phyloP scores from a whole-genome alignment of 2,113 vertebrate species.

The Saguinus midas region DNA sequence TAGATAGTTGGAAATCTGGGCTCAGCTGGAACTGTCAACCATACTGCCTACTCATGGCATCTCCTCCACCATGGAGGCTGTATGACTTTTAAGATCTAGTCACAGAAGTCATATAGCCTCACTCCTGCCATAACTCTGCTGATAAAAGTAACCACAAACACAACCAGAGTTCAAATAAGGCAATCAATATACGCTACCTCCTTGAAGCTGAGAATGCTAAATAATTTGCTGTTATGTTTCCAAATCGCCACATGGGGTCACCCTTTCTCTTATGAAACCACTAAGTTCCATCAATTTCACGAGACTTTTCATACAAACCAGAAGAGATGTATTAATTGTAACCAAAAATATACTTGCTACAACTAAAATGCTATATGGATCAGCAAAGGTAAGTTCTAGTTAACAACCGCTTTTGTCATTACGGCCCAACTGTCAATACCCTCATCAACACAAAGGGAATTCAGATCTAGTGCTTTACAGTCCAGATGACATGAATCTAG shows the following conservation, averaged over 20 bases:
- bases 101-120: not conserved
- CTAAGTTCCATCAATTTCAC: not conserved
- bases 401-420: not conserved
- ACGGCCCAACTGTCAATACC: not conserved
- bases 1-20: not conserved
- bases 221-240: not conserved
- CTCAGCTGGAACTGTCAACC: not conserved
- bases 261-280: not conserved
- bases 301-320: not conserved
- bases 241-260: constrained; percentile 54
- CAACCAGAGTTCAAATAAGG: not conserved
- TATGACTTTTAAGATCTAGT: not conserved
- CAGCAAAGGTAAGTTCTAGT: not conserved
- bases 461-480: not conserved
- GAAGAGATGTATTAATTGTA: not conserved
- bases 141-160: not conserved
- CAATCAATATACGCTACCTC: accelerated
- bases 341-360: not conserved
- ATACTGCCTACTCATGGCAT: accelerated
- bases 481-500: not conserved
- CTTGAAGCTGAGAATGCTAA: not conserved
- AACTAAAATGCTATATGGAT: not conserved
- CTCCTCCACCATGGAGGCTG: not conserved
- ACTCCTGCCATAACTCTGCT: not conserved
- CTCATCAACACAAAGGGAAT: not conserved